These are phyloP conservation scores for Danaus plexippus DNA, from an alignment of 1,140 invertebrate species.

Conservation along the genomic window DNA sequence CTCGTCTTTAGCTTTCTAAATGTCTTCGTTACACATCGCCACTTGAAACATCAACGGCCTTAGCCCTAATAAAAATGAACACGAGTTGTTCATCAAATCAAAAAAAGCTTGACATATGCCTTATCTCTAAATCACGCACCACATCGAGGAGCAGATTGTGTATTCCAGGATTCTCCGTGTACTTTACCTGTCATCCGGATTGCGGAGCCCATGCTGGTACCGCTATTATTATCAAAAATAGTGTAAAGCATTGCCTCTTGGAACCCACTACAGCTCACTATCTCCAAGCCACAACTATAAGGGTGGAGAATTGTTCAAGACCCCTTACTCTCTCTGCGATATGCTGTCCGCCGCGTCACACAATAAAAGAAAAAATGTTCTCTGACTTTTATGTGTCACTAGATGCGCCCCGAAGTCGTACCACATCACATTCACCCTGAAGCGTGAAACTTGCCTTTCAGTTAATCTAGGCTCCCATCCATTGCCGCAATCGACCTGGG, in stretches of 20 bases:
- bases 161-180: conserved; percentile 1
- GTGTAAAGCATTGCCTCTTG: conserved; percentile 15
- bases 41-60: conserved; percentile 32
- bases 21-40: conserved; percentile 12
- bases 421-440: too few relatives aligned
- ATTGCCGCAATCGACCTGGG: too few relatives aligned
- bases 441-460: too few relatives aligned
- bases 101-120: conserved; percentile 17
- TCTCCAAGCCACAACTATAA: conserved; percentile 17
- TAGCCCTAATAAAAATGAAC: conserved; percentile 17
- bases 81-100: conserved; percentile 12
- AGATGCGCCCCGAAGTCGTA: not conserved
- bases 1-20: conserved; percentile 21
- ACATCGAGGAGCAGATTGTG: conserved; percentile 5
- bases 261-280: not conserved
- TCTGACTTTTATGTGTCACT: conserved; percentile 9
- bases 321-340: conserved; percentile 10
- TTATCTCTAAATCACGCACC: conserved; percentile 21
- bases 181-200: conserved; percentile 14
- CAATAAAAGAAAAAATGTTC: conserved; percentile 8
- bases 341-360: conserved; percentile 19
- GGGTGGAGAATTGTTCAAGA: not conserved
- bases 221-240: conserved; percentile 13
- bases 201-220: conserved; percentile 14
- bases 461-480: too few relatives aligned